These are phyloP conservation scores for Gephyroberyx darwinii DNA, from an alignment of 2,797 vertebrate genomes.

Conservation along the genomic window DNA sequence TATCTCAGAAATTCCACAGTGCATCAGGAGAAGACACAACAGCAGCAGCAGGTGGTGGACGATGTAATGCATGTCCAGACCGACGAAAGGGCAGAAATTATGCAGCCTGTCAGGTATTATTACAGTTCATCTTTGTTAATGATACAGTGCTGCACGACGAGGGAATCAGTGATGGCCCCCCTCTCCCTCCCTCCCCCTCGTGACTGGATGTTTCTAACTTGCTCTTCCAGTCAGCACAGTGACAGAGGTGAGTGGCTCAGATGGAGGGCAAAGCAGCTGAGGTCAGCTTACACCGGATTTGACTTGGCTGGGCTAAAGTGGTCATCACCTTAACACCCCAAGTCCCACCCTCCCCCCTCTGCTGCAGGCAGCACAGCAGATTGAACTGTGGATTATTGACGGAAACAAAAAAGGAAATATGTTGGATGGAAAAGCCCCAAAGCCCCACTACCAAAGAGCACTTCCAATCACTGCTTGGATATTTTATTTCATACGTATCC, in stretches of 20 bases:
- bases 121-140: conserved; percentile 20
- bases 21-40: not conserved
- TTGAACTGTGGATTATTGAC: too few relatives aligned
- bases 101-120: conserved; percentile 28
- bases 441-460: not conserved
- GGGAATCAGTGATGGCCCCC: too few relatives aligned
- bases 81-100: conserved; percentile 18
- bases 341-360: not conserved
- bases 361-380: not conserved
- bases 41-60: not conserved
- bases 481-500: not conserved
- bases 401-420: too few relatives aligned
- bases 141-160: not conserved
- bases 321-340: not conserved
- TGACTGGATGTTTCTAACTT: conserved; percentile 8
- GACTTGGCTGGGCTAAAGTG: conserved; percentile 33
- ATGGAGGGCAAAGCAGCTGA: conserved; percentile 48
- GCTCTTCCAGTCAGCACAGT: conserved; percentile 7
- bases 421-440: not conserved
- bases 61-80: not conserved
- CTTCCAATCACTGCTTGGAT: not conserved
- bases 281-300: conserved; percentile 68
- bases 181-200: too few relatives aligned
- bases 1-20: not conserved
- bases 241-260: conserved; percentile 42